Conservation (phyloP, 2,113 vertebrate species). For the Daubentonia madagascariensis region DNA sequence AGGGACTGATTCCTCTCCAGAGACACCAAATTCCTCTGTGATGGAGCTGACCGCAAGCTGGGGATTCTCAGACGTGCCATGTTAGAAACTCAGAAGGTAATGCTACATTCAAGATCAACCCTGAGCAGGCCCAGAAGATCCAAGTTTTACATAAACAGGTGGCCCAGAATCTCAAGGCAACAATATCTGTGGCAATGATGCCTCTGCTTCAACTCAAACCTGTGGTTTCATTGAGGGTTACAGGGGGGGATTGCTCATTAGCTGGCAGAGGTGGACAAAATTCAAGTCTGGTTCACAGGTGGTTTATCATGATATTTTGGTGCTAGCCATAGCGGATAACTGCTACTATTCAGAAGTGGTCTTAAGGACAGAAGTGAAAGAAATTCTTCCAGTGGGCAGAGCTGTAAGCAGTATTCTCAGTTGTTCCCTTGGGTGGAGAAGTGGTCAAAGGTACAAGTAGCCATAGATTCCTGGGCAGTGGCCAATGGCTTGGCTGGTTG, state of each 20-base stretch:
- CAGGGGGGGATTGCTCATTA: not conserved
- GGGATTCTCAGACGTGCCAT: not conserved
- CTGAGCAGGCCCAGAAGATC: not conserved
- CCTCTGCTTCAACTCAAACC: not conserved
- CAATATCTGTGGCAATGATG: not conserved
- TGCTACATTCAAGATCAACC: not conserved
- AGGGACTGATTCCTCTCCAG: not conserved
- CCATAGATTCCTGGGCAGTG: not conserved
- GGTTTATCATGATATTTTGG: not conserved
- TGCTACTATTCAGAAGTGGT: not conserved
- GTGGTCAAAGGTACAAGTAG: not conserved
- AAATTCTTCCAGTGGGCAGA: not conserved
- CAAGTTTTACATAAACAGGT: not conserved
- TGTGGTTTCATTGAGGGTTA: not conserved
- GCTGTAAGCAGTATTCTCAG: not conserved
- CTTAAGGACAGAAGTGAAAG: not conserved
- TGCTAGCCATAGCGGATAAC: not conserved
- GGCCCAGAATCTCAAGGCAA: not conserved
- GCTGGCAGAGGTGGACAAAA: not conserved
- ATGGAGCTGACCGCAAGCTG: not conserved
- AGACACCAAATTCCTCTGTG: not conserved
- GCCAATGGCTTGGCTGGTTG: not conserved
- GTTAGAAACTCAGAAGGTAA: not conserved
- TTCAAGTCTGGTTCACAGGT: not conserved
- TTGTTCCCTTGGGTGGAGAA: not conserved